Base-by-base conservation (phyloP, 2,797 vertebrate genomes). In the Tangara arthus region DNA sequence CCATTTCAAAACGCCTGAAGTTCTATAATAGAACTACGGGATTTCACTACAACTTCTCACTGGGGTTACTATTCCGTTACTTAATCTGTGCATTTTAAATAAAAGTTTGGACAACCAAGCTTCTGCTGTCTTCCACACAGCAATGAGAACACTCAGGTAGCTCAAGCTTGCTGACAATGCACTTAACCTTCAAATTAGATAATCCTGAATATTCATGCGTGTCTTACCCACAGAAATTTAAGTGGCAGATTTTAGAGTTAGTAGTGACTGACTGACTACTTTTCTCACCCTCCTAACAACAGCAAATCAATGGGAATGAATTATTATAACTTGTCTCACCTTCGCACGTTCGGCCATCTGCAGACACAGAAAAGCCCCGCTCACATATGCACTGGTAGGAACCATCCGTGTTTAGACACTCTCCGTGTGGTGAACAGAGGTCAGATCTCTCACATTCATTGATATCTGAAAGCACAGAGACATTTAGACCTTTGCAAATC, bases 351-450 rank as follows among this genome's bases (percentile, higher is more conserved):
- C 91, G 97, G 18, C 98, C 96, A 85, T 98, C 97, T 12, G 97
- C 77, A 90, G 98, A 98, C 89, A 97, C 89, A 6, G 98, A 96
- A 94, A 99, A 99, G 50, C 99, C 99, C 20, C 92, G 98, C 47
- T 99, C 98, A 56, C 99, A 99, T 63, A 98, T 87, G 88, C 99
- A 99, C 63, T 98, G 85, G 94, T 98, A 99, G 69, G 98, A 99
- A 9, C 99, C 99, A 4, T 98, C 98, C 0, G 98, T 98, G 97
- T 99, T 99, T 7, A 98, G 95, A 96, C 99, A 99, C n/a, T 98
- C 97, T 21, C 99, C 99, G 0, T 98, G 97, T 27, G 98, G 98
- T 35, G 96, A 97, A 32, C 99, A 99, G 59, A 98, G 97, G 60
- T 99, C 98, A 3, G 98, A 93, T 52, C 98, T 98, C 17, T 99